These are phyloP conservation scores for Danio jaintianensis DNA, from an alignment of 2,797 vertebrate species.

Conservation along the genomic window DNA sequence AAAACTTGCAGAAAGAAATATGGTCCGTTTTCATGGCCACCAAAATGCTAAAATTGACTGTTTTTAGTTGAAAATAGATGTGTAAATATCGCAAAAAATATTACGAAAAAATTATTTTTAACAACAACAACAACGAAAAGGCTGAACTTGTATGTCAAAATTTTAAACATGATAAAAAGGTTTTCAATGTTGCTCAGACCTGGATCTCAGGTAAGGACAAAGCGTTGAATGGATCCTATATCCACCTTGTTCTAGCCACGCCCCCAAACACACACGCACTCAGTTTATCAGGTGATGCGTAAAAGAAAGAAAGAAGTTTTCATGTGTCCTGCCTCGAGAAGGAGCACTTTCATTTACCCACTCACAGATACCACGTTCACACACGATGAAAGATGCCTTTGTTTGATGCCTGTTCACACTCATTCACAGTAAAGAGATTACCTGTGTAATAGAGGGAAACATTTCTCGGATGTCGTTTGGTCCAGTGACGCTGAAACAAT, in stretches of 20 bases:
- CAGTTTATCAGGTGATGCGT: slow-evolving; percentile 54
- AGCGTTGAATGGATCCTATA: neutral
- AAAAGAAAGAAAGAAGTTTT: slow-evolving; percentile 28
- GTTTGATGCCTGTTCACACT: neutral
- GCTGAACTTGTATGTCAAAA: too few species aligned
- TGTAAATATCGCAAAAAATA: too few species aligned
- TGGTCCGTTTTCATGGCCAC: too few species aligned
- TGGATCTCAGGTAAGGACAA: neutral
- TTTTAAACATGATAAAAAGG: neutral
- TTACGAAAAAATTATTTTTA: too few species aligned
- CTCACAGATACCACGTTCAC: neutral
- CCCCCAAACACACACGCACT: slow-evolving; percentile 16
- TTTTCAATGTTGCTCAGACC: neutral
- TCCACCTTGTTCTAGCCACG: slow-evolving; percentile 38
- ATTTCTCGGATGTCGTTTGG: neutral
- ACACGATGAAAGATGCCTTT: neutral
- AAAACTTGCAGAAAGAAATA: too few species aligned
- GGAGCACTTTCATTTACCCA: neutral
- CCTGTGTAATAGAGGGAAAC: neutral
- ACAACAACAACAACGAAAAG: too few species aligned
- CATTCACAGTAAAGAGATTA: neutral
- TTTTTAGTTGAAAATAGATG: too few species aligned
- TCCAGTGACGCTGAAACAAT: neutral
- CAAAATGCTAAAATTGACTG: too few species aligned
- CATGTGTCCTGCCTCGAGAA: slow-evolving; percentile 4